Percentiles rank a stretch among this genome's conserved stretches.
These are phyloP conservation scores for Sarcophaga subvicina DNA, from an alignment of 2,888 invertebrate genomes.

Conservation along the genomic window DNA sequence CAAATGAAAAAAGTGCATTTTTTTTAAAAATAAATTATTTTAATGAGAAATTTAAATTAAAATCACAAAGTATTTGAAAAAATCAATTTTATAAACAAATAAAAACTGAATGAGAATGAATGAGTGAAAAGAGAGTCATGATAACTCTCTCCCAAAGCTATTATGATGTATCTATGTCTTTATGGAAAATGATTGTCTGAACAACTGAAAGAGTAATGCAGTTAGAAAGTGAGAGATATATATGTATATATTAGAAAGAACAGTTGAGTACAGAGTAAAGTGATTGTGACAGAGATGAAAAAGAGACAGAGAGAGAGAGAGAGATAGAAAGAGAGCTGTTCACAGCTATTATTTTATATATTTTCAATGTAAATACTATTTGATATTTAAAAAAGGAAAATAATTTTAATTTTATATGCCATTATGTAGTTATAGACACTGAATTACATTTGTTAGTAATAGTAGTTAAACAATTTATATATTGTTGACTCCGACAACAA, in stretches of 20 bases:
- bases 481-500: constrained; percentile 67
- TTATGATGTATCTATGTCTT: too few species aligned
- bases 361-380: not conserved
- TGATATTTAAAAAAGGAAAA: constrained; percentile 1
- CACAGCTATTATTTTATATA: too few species aligned
- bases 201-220: not conserved
- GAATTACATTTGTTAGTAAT: constrained; percentile 55
- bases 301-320: constrained; percentile 65
- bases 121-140: not conserved
- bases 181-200: not conserved
- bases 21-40: not conserved
- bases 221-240: constrained; percentile 38
- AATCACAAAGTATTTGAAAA: not conserved
- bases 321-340: constrained; percentile 40
- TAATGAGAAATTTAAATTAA: not conserved
- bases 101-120: not conserved
- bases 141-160: not conserved
- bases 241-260: not conserved
- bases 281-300: constrained; percentile 27
- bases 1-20: too few species aligned
- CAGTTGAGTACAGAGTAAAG: not conserved
- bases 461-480: constrained; percentile 39
- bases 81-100: not conserved
- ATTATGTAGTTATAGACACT: constrained; percentile 53
- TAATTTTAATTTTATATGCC: constrained; percentile 11